Base-by-base conservation (phyloP, 2,113 vertebrate genomes). In the Eolophus roseicapilla region DNA sequence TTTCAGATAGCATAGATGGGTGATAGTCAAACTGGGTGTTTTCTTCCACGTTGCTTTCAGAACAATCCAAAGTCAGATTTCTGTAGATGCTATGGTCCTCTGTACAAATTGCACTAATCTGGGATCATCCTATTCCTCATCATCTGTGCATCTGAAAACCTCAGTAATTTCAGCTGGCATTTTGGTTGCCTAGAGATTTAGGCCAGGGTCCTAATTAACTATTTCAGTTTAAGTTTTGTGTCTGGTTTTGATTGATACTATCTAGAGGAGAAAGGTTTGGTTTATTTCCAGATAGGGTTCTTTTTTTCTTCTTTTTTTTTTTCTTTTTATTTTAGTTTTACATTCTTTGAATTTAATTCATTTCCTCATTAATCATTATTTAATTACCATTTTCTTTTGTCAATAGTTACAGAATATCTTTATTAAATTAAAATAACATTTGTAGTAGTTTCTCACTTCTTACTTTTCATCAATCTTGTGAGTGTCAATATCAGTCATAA, bases 191-290 rank as follows among this genome's bases (percentile, higher is more conserved):
- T 74, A 50, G 80, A 87, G 88, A 94, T 75, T 92, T 84, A 11
- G 2, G 44, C 17, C n/a, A 80, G 67, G 19, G 41, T 82, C 75
- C 78, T 90, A 93, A 96, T 96, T 95, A 94, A 88, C 84, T 86
- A 87, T 92, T 93, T 96, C 71, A 93, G 35, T 95, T 86, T 95
- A 84, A 64, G 80, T 68, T 94, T 90, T 90, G 33, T 88, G 47
- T 47, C 73, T 79, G 69, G 90, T 84, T 94, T 88, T 95, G 86
- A 95, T 95, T 93, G 93, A 86, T 76, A 88, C 69, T 86, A 86
- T 74, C 64, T 92, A 49, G 29, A 96, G 92, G 20, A 92, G n/a
- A 94, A 93, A 78, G 37, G 7, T 47, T 93, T 84, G 24, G 89
- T 93, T 95, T 89, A 33, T 55, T 49, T 93, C 63, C 62, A 89